Evolutionary conservation across 2,113 vertebrate genomes (phyloP), one percentile per base, ranked within the genome.

Genomic region (Carassius carassius): DNA sequence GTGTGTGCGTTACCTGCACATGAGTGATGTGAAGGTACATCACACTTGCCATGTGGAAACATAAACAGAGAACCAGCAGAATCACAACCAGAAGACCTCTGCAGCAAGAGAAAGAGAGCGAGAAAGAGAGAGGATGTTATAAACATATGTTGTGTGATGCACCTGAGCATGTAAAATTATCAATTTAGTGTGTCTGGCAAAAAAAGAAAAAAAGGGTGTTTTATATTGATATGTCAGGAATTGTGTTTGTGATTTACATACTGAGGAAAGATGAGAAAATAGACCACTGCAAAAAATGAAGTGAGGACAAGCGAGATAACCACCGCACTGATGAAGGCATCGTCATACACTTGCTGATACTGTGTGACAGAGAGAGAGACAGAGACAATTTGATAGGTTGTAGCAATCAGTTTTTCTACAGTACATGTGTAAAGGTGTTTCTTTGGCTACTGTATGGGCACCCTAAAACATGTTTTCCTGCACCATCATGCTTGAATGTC

Each of bases 261-360:
- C 98, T 97, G 97, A 86, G 98, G 98, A 87, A 99, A 96, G 93
- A 98, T 96, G 78, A 99, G 94, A 90, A 99, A 96, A 93, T 99
- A 99, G 95, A 99, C 93, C 86, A 99, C 95, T 92, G 97, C 96
- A 84, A 98, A 97, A 91, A 98, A 95, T 91, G 96, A 95, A 86
- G 96, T 94, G 89, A 99, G 96, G 92, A 98, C 91, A 87, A 99
- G 94, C 72, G 97, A 97, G 44, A 99, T 96, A 88, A 96, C 94
- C 86, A 98, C 98, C 2, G 98, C 97, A 79, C 96, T 95, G 94
- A 96, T 97, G 93, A 99, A 99, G 85, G 96, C 95, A 87, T 99
- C 97, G 51, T 99, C 98, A 86, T 96, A 95, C 87, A 98, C 95
- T 94, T 97, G 96, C 92, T 99, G 95, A 90, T 99, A 99, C 98